A percentile compares a stretch with the other conserved stretches of the same genome.
Evolutionary conservation across 2,113 vertebrate genomes (phyloP).

Genomic region (Climacteris rufus): DNA sequence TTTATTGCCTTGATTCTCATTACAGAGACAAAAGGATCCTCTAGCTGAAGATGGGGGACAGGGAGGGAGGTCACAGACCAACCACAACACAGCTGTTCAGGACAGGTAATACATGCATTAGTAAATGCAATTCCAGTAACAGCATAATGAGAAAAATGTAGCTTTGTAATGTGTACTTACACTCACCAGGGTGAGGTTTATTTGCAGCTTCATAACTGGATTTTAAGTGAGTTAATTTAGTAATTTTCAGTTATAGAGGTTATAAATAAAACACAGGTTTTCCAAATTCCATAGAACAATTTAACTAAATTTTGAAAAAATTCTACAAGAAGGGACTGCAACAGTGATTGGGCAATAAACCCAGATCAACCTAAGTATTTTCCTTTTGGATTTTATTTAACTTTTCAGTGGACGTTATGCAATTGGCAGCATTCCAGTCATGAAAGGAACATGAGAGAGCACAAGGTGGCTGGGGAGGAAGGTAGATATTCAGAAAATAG

Average conservation of each 20-base stretch:
- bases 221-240: not conserved
- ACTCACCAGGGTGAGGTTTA: not conserved
- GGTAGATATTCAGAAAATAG: not conserved
- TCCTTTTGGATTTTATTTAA: not conserved
- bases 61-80: not conserved
- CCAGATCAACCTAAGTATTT: not conserved
- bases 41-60: not conserved
- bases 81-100: not conserved
- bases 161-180: not conserved
- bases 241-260: not conserved
- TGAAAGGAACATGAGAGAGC: not conserved
- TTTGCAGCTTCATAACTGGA: not conserved
- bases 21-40: not conserved
- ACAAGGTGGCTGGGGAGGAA: not conserved
- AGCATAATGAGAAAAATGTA: not conserved
- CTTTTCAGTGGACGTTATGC: not conserved
- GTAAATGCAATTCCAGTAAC: not conserved
- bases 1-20: not conserved
- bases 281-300: not conserved
- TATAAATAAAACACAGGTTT: not conserved
- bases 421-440: not conserved
- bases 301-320: not conserved
- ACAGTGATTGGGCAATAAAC: not conserved
- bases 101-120: not conserved
- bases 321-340: not conserved